These are phyloP conservation scores for Tiphia femorata DNA, from an alignment of 2,888 invertebrate genomes.

Conservation along the genomic window DNA sequence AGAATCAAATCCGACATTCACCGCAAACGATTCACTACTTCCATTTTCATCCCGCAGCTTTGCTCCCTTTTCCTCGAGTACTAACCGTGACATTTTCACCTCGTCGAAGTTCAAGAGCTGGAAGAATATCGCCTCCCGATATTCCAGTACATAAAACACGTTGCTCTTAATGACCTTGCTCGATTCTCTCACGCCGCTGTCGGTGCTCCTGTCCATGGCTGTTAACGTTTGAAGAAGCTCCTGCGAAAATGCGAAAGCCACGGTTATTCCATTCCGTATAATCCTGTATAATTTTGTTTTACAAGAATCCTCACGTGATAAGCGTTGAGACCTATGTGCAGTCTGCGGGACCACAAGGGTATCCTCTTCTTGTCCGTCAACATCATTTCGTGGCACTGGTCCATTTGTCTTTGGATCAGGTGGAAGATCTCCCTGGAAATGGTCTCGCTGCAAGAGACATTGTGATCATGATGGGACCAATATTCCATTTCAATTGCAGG, in stretches of 20 bases:
- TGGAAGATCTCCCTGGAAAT: slow-evolving; percentile 93
- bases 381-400: slow-evolving; percentile 87
- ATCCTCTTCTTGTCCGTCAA: slow-evolving; percentile 87
- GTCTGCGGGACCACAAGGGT: slow-evolving; percentile 84
- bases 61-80: no score
- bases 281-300: neutral
- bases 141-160: slow-evolving; percentile 94
- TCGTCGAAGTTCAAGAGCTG: slow-evolving; percentile 88
- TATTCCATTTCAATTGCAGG: no score
- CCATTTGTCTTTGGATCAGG: slow-evolving; percentile 93
- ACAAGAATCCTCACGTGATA: slow-evolving; percentile 72
- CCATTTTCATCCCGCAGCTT: neutral
- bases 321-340: slow-evolving; percentile 85
- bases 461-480: no score
- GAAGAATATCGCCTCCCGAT: slow-evolving; percentile 88
- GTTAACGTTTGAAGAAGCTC: slow-evolving; percentile 88
- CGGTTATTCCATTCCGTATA: no score
- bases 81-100: slow-evolving; percentile 86
- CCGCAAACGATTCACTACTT: neutral
- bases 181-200: slow-evolving; percentile 80
- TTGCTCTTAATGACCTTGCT: slow-evolving; percentile 91
- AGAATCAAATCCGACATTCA: neutral
- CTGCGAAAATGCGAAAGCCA: slow-evolving; percentile 70
- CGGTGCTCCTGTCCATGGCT: slow-evolving; percentile 83
- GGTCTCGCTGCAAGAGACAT: slow-evolving; percentile 88